These are phyloP conservation scores for Lycopodina hypogea DNA, from an alignment of 37 sponge, comb jelly and placozoan genomes.

Conservation along the genomic window DNA sequence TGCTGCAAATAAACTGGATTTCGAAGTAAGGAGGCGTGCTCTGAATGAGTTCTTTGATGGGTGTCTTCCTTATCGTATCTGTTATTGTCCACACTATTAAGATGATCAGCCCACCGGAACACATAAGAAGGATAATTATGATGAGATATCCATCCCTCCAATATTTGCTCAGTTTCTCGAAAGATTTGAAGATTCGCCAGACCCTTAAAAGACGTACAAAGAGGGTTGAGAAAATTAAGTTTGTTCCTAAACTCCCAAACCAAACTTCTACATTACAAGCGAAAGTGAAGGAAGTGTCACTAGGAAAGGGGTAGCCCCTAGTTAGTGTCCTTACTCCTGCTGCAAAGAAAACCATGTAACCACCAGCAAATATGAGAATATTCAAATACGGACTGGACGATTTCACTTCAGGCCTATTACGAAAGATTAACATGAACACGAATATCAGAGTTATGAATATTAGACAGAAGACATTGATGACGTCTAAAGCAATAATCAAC, in stretches of 20 bases:
- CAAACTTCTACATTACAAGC: background rate
- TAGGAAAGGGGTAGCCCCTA: background rate
- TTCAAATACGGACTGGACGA: constrained; percentile 38
- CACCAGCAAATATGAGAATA: constrained; percentile 30
- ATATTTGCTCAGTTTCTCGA: background rate
- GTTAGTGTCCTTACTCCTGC: background rate
- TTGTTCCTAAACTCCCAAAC: background rate
- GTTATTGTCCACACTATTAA: constrained; percentile 15
- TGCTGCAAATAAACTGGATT: background rate
- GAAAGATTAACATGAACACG: constrained; percentile 1
- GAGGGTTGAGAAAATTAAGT: constrained; percentile 7
- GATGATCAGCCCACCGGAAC: background rate
- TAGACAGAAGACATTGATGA: background rate
- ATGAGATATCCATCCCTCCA: background rate
- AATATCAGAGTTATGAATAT: constrained; percentile 17
- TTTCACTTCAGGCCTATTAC: constrained; percentile 37
- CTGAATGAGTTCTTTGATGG: background rate
- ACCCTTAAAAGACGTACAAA: constrained; percentile 2
- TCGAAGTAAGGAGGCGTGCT: constrained; percentile 13
- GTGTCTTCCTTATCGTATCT: background rate
- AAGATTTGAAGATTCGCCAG: background rate
- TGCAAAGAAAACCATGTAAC: constrained; percentile 13
- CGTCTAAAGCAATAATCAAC: background rate
- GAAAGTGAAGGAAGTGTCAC: background rate
- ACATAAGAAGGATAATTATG: background rate